Percentiles rank a stretch among this genome's conserved stretches.
Conservation (phyloP, 2,113 vertebrate species). For the Kryptolebias marmoratus region DNA sequence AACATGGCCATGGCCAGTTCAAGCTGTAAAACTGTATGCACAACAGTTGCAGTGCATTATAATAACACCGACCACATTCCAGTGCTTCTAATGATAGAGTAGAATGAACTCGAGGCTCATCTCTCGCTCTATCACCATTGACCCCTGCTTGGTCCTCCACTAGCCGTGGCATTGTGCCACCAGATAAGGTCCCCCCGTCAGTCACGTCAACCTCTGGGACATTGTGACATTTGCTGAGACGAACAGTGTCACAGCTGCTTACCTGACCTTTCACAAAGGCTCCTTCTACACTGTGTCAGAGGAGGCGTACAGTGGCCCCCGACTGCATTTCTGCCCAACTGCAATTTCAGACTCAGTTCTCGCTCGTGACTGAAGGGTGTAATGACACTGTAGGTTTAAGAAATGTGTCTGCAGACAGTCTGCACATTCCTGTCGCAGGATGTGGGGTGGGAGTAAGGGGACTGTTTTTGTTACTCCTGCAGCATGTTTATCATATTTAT, state of each 20-base stretch:
- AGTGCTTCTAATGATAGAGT: neutral
- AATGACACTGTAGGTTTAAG: constrained; percentile 9
- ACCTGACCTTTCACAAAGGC: constrained; percentile 73
- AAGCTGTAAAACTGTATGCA: neutral
- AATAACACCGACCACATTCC: neutral
- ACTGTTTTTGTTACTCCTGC: neutral
- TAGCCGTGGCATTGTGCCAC: constrained; percentile 50
- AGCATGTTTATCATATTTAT: constrained; percentile 6
- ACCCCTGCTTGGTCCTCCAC: constrained; percentile 38
- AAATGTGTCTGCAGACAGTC: constrained; percentile 6
- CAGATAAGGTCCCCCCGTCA: constrained; percentile 68
- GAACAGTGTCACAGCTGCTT: constrained; percentile 67
- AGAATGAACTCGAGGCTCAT: constrained; percentile 7
- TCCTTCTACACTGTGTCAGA: constrained; percentile 22
- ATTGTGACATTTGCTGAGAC: constrained; percentile 73
- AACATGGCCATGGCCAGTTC: neutral
- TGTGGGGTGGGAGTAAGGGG: neutral
- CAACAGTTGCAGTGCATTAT: neutral
- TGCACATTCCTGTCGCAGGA: neutral
- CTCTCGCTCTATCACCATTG: neutral
- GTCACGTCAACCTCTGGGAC: constrained; percentile 64
- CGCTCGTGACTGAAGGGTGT: constrained; percentile 11
- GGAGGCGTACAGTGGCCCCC: constrained; percentile 5
- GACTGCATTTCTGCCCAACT: constrained; percentile 7
- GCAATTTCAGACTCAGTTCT: constrained; percentile 16